Evolutionary conservation across 2,797 vertebrate genomes (phyloP).

Genomic region (Chelmon rostratus): DNA sequence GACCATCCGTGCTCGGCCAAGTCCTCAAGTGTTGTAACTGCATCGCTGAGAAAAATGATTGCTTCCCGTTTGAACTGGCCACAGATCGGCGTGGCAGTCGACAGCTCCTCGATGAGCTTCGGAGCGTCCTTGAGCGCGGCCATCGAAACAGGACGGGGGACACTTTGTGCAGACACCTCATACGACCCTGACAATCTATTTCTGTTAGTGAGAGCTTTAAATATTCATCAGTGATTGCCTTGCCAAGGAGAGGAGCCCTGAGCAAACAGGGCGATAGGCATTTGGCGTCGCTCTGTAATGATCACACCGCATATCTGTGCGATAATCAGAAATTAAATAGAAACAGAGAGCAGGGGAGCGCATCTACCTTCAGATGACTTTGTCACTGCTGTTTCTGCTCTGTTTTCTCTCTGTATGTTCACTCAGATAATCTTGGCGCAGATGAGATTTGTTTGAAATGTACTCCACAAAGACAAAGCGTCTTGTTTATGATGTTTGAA

Average conservation of each 20-base stretch:
- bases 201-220: constrained; percentile 64
- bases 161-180: constrained; percentile 44
- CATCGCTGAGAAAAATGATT: constrained; percentile 16
- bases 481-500: constrained; percentile 31
- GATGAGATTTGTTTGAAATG: constrained; percentile 38
- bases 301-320: constrained; percentile 62
- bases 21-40: not conserved
- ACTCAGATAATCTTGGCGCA: constrained; percentile 17
- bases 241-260: constrained; percentile 64
- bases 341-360: constrained; percentile 42
- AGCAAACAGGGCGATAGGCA: constrained; percentile 60
- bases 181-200: constrained; percentile 59
- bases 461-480: constrained; percentile 18
- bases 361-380: constrained; percentile 72
- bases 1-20: not conserved
- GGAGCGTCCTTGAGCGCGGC: constrained; percentile 32
- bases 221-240: constrained; percentile 69
- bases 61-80: constrained; percentile 10
- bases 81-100: constrained; percentile 28
- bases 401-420: constrained; percentile 30
- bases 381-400: constrained; percentile 46
- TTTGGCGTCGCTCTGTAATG: constrained; percentile 46
- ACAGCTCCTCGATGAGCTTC: constrained; percentile 29
- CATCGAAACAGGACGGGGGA: constrained; percentile 20
- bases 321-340: constrained; percentile 74